phyloP scores from a whole-genome alignment of 2,888 invertebrate species.

The Schizotus pectinicornis region DNA sequence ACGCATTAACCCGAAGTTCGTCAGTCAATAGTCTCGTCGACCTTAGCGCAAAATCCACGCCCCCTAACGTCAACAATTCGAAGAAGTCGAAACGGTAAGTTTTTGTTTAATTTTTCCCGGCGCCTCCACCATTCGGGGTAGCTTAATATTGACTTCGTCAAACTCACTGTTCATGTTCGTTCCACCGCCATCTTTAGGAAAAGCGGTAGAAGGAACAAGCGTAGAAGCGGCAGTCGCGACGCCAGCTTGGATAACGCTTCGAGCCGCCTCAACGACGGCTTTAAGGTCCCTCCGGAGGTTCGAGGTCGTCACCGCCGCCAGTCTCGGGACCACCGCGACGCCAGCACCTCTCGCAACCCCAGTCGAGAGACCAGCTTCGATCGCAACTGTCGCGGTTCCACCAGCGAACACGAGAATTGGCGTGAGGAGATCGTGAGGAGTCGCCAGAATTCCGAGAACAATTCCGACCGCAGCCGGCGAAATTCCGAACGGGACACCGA shows the following conservation, averaged over 20 bases:
- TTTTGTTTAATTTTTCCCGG: too few species aligned
- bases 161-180: too few species aligned
- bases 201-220: slow-evolving; percentile 46
- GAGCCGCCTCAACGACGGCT: slow-evolving; percentile 48
- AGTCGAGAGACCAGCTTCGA: slow-evolving; percentile 61
- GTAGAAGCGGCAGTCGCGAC: slow-evolving; percentile 47
- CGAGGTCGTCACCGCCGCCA: slow-evolving; percentile 30
- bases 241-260: slow-evolving; percentile 46
- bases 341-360: slow-evolving; percentile 46
- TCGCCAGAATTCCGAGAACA: slow-evolving; percentile 48
- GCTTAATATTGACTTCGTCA: too few species aligned
- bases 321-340: slow-evolving; percentile 49
- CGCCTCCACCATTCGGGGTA: too few species aligned
- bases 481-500: slow-evolving; percentile 43
- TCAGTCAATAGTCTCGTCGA: slow-evolving; percentile 61
- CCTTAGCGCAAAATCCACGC: slow-evolving; percentile 48
- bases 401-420: slow-evolving; percentile 54
- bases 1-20: slow-evolving; percentile 62
- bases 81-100: slow-evolving; percentile 42
- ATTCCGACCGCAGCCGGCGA: slow-evolving; percentile 34
- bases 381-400: slow-evolving; percentile 51
- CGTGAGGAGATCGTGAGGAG: slow-evolving; percentile 53
- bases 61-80: slow-evolving; percentile 38
- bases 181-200: slow-evolving; percentile 28
- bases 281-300: slow-evolving; percentile 37